Conservation (phyloP, 2,113 vertebrate species). For the Cyphotilapia sp. region DNA sequence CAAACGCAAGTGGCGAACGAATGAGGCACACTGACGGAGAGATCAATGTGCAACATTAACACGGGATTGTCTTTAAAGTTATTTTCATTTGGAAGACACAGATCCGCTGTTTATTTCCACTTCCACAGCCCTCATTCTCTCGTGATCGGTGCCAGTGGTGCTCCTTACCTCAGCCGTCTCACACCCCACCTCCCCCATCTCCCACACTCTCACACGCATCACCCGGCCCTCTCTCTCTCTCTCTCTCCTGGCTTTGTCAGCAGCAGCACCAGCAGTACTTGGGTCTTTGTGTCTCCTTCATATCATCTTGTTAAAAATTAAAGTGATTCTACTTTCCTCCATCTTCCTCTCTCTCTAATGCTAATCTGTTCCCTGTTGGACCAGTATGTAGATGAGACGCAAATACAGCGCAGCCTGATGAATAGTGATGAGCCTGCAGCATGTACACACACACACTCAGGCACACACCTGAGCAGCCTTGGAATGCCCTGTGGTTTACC, state of each 20-base stretch:
- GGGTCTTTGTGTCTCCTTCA: slow-evolving; percentile 70
- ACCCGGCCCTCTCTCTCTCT: neutral
- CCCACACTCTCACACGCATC: neutral
- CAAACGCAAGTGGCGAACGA: slow-evolving; percentile 1
- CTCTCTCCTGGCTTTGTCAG: slow-evolving; percentile 58
- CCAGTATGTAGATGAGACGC: slow-evolving; percentile 71
- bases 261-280: slow-evolving; percentile 41
- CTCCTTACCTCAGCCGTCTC: neutral
- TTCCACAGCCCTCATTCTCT: slow-evolving; percentile 19
- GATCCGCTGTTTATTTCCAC: slow-evolving; percentile 45
- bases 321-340: slow-evolving; percentile 65
- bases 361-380: slow-evolving; percentile 74
- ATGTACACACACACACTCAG: neutral
- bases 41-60: slow-evolving; percentile 89
- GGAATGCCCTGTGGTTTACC: slow-evolving; percentile 69
- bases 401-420: slow-evolving; percentile 58
- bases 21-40: neutral
- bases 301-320: slow-evolving; percentile 79
- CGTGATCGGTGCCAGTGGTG: slow-evolving; percentile 52
- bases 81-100: slow-evolving; percentile 65
- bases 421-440: slow-evolving; percentile 64
- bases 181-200: neutral
- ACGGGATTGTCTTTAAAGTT: slow-evolving; percentile 77
- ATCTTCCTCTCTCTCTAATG: slow-evolving; percentile 58
- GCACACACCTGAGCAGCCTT: slow-evolving; percentile 52